phyloP scores from a whole-genome alignment of 2,113 vertebrate species.

The Callospermophilus lateralis region DNA sequence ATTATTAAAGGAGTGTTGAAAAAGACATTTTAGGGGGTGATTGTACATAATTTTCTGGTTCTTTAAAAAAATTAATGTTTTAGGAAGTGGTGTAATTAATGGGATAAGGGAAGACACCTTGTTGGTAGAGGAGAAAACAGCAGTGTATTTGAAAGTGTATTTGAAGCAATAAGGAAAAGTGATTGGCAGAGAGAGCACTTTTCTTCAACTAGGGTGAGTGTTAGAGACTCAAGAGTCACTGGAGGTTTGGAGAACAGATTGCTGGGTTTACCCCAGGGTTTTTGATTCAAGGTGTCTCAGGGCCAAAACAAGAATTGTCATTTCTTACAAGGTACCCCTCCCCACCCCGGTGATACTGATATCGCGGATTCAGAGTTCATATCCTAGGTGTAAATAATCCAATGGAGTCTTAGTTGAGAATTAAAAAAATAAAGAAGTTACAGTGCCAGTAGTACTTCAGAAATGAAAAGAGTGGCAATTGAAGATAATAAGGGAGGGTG shows the following conservation, averaged over 20 bases:
- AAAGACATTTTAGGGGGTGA: neutral
- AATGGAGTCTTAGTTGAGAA: neutral
- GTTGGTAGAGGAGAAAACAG: neutral
- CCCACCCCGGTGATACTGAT: neutral
- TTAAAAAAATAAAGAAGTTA: neutral
- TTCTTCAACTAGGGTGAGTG: neutral
- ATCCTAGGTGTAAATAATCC: neutral
- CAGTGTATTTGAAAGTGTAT: neutral
- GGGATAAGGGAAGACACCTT: neutral
- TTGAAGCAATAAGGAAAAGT: neutral
- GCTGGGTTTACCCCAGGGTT: neutral
- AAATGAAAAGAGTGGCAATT: neutral
- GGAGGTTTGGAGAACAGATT: neutral
- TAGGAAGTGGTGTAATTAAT: neutral
- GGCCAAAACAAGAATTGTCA: neutral
- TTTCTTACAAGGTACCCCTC: neutral
- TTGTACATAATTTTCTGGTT: neutral
- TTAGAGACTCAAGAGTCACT: neutral
- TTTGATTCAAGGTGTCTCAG: neutral
- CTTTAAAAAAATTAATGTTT: constrained; percentile 25
- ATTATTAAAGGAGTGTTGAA: constrained; percentile 38
- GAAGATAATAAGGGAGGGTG: neutral
- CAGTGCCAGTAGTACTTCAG: neutral
- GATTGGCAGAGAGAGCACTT: neutral
- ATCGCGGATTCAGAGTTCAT: neutral